Base-by-base conservation (phyloP, 2,113 vertebrate genomes). In the Noturus placidus region DNA sequence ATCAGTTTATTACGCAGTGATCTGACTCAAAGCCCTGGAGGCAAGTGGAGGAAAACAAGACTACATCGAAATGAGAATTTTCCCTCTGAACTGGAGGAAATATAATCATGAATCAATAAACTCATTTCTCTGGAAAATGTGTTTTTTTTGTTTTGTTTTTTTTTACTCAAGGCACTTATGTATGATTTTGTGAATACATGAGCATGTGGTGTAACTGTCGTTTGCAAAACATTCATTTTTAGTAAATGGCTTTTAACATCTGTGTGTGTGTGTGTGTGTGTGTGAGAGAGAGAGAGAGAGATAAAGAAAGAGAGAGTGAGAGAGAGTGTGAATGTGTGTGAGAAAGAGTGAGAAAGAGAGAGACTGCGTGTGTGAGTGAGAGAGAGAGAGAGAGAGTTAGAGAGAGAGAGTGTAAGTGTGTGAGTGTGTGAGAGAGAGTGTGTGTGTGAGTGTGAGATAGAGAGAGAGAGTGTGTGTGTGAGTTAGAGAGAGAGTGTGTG, bases 1-100 rank as follows among this genome's bases (percentile, higher is more conserved):
- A 67, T 80, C 11, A 86, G 25, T 57, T 20, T 81, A 83, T 38
- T 76, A 76, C 35, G 10, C 74, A 77, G 22, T 38, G 56, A 46
- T 87, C 46, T 87, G 77, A 87, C 69, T 80, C 82, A 85, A 85
- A 74, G 83, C 87, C 87, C 87, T 70, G 69, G 87, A 88, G 89
- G 87, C 46, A n/a, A 69, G 42, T 11, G 25, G n/a, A 30, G 30
- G 25, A 69, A 84, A 88, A 88, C 82, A 88, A 17, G 59, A 5
- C 38, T 69, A 72, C 1, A 59, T 57, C 14, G 54, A 59, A 87
- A 82, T 87, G 65, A 33, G 67, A 42, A 76, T 25, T 76, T 80
- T 80, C 30, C 30, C 33, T 46, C 38, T 76, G 56, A 82, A 83
- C 42, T 50, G 67, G 38, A 72, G 67, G 22, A 80, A 82, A 82